These are phyloP conservation scores for Venustaconcha ellipsiformis DNA, from an alignment of 1,140 invertebrate genomes.

Conservation along the genomic window DNA sequence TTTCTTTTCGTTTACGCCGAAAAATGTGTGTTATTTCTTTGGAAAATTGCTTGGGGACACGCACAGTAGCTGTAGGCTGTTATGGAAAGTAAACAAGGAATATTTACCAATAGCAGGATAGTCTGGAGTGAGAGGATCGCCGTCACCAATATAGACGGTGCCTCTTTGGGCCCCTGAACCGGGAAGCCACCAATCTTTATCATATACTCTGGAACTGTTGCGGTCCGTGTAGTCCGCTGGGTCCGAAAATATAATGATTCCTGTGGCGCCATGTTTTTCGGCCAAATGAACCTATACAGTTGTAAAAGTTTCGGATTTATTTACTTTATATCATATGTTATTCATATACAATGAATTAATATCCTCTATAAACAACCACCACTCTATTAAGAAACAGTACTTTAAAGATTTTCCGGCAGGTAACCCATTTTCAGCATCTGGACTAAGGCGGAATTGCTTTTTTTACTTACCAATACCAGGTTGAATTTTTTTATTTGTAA, in stretches of 20 bases:
- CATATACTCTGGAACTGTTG: constrained; percentile 61
- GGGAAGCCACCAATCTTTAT: constrained; percentile 71
- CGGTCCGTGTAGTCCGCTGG: constrained; percentile 68
- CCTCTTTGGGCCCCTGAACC: constrained; percentile 66
- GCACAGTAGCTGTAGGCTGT: too few species aligned
- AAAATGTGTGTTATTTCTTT: too few species aligned
- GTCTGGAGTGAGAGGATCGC: constrained; percentile 70
- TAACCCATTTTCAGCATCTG: too few species aligned
- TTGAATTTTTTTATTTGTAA: too few species aligned
- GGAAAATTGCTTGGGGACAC: too few species aligned
- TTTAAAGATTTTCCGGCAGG: too few species aligned
- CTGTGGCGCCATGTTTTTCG: constrained; percentile 61
- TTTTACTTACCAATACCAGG: too few species aligned
- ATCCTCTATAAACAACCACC: too few species aligned
- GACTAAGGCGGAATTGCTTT: too few species aligned
- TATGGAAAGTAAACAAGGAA: not conserved
- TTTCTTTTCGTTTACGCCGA: too few species aligned
- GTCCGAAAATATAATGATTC: constrained; percentile 71
- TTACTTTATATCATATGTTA: not conserved
- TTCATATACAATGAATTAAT: too few species aligned
- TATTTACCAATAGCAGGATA: constrained; percentile 42
- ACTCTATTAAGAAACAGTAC: too few species aligned
- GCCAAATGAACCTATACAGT: constrained; percentile 59
- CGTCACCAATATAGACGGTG: constrained; percentile 60
- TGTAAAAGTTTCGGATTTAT: not conserved